Percentiles rank a stretch among this genome's conserved stretches.
Evolutionary conservation across 2,888 invertebrate genomes (phyloP).

Genomic region (Tinea semifulvella): DNA sequence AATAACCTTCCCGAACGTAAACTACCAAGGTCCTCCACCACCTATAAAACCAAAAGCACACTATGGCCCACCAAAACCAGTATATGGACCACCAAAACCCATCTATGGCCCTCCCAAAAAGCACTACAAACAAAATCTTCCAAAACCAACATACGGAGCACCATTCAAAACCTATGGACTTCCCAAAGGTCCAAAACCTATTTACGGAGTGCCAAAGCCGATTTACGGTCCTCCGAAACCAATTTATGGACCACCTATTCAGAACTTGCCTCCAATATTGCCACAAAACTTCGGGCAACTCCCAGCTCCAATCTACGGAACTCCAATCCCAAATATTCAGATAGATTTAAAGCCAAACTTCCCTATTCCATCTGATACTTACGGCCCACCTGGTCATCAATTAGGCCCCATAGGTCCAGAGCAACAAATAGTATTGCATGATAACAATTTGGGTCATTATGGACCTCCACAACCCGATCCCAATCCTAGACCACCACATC

Average conservation of each 20-base stretch:
- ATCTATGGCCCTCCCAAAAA: constrained; percentile 42
- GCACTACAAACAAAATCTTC: constrained; percentile 34
- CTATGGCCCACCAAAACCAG: constrained; percentile 53
- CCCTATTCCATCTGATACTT: constrained; percentile 47
- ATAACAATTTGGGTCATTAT: constrained; percentile 45
- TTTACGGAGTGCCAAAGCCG: constrained; percentile 34
- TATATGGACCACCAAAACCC: constrained; percentile 50
- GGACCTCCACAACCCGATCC: constrained; percentile 69
- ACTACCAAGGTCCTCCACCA: constrained; percentile 25
- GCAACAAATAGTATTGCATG: constrained; percentile 41
- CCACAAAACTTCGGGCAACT: constrained; percentile 30
- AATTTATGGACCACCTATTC: constrained; percentile 37
- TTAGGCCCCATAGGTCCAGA: constrained; percentile 47
- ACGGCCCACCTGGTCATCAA: constrained; percentile 55
- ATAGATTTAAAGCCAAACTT: constrained; percentile 51
- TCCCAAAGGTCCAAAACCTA: constrained; percentile 37
- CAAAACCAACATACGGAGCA: constrained; percentile 40
- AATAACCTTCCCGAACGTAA: constrained; percentile 27
- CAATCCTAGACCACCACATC: constrained; percentile 69
- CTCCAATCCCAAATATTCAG: constrained; percentile 39
- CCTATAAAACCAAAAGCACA: constrained; percentile 42
- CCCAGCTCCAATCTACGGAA: constrained; percentile 54
- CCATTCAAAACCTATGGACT: constrained; percentile 37
- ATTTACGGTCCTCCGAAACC: constrained; percentile 57
- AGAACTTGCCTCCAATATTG: constrained; percentile 24